Evolutionary conservation across 1,140 invertebrate genomes (phyloP).

Genomic region (Drosophila ficusphila): DNA sequence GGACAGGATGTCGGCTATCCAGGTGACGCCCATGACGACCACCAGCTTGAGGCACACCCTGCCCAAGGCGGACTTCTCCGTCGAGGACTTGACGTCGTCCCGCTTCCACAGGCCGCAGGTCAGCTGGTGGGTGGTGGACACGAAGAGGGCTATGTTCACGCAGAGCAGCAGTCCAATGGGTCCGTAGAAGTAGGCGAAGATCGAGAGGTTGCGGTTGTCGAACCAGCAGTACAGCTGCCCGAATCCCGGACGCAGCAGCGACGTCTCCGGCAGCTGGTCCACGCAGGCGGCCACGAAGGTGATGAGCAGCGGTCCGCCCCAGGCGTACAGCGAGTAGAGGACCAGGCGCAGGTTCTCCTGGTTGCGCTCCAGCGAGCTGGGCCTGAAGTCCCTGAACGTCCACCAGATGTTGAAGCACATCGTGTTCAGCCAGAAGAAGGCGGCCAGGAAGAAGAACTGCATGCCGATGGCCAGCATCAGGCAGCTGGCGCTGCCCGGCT

Average conservation of each 20-base stretch:
- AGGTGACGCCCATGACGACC: slow-evolving; percentile 93
- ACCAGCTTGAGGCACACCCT: slow-evolving; percentile 93
- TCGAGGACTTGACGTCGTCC: slow-evolving; percentile 93
- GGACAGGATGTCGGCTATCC: slow-evolving; percentile 92
- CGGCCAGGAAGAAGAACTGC: slow-evolving; percentile 96
- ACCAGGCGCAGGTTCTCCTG: slow-evolving; percentile 91
- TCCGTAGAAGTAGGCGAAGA: slow-evolving; percentile 92
- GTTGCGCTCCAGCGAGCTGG: slow-evolving; percentile 91
- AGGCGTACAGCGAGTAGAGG: slow-evolving; percentile 91
- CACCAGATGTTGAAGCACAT: slow-evolving; percentile 98
- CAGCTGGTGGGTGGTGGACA: slow-evolving; percentile 91
- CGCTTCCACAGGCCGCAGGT: slow-evolving; percentile 94
- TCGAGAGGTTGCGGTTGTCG: slow-evolving; percentile 90
- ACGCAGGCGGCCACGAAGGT: slow-evolving; percentile 89
- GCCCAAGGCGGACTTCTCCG: slow-evolving; percentile 91
- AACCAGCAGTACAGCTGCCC: slow-evolving; percentile 92
- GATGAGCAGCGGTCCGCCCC: slow-evolving; percentile 91
- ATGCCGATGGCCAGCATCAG: slow-evolving; percentile 91
- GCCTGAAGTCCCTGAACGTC: slow-evolving; percentile 94
- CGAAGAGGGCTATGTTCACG: slow-evolving; percentile 91
- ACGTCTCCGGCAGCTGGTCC: slow-evolving; percentile 85
- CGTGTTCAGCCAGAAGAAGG: slow-evolving; percentile 98
- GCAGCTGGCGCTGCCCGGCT: slow-evolving; percentile 87
- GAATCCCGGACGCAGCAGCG: slow-evolving; percentile 89
- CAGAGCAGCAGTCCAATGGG: slow-evolving; percentile 91